Evolutionary conservation across 2,888 invertebrate species (phyloP), one percentile per base, ranked within the genome.

Genomic region (Sphinx pinastri): DNA sequence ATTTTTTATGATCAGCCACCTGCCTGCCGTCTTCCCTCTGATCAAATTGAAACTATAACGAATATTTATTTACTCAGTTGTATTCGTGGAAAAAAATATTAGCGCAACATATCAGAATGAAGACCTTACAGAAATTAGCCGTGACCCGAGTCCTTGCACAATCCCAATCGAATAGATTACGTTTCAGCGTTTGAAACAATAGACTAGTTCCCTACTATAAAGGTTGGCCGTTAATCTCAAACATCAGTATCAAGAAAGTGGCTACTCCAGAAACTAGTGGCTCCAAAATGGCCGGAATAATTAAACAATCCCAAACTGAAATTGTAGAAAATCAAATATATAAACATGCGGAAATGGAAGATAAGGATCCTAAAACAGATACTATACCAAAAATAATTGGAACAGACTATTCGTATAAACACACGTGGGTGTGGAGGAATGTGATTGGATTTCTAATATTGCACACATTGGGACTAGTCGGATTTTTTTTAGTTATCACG

Each of bases 351-450:
- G 60, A 60, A 47, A 19, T 8, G 6, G 25, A 63, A 31, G 63
- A 13, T 14, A 47, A 10, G 10, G 11, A 19, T 25, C 10, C 11
- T 19, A 19, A 69, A 54, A 59, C 11, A 45, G 54, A 69, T 14
- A 25, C 25, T 5, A 19, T 60, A 45, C 52, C 45, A 63, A 88
- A 82, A 75, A 71, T 73, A 31, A 85, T 89, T 54, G 88, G 88
- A 68, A 89, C 89, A 0, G 90, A 90, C 79, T 85, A 81, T 70
- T 77, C 81, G 0, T 88, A 84, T 70, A 87, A 83, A 90, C 89
- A 95, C 94, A 73, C 94, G 82, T 91, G 96, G 14, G 96, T 96
- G 3, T 96, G 96, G 96, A 90, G 86, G 74, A 96, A 96, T 82
- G 95, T 91, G 0, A 91, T 96, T 19, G 95, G 95, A 51, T 96